Evolutionary conservation across 2,797 vertebrate genomes (phyloP), one percentile per base, ranked within the genome.

Genomic region (Hyperoplus lanceolatus): DNA sequence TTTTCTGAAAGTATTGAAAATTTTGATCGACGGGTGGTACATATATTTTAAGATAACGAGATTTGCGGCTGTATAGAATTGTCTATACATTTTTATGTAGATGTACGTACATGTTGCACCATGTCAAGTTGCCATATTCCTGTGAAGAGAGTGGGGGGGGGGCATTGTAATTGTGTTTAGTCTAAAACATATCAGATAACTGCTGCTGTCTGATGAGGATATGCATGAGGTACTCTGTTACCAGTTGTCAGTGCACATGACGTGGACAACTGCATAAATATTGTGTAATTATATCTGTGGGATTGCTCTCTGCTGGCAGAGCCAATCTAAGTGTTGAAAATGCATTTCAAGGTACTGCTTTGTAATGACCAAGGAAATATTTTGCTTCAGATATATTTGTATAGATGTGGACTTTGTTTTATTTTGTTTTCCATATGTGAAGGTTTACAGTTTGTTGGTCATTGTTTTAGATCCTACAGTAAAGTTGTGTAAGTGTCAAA

Each of bases 291-390:
- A 94, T 93, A 95, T 96, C 94, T 93, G 94, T 94, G 94, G 95
- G 96, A 95, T 96, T 96, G 95, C 95, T 95, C 95, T 99, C 98
- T 99, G 98, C 98, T 93, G 98, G 98, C 98, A 96, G 98, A 98
- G 95, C 94, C 95, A 94, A 94, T 96, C 96, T 75, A 87, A 86
- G 89, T 92, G 91, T 91, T 93, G 76, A 94, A 29, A 96, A 95
- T 96, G 95, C 96, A 97, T 97, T 97, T 97, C 95, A 96, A 96
- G 96, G 96, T 97, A 97, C 96, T 96, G 96, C 96, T 97, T 97
- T 95, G 95, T 96, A 97, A 96, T 95, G 96, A 97, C 96, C 96
- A 96, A 97, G 96, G 97, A 96, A 95, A 97, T 96, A 96, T 97
- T 97, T 97, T 97, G 96, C 96, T 97, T 97, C 95, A 95, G 92